Percentiles rank a stretch among this genome's conserved stretches.
Conservation (phyloP, 1,140 invertebrate genomes). For the Neoseiulus cucumeris region DNA sequence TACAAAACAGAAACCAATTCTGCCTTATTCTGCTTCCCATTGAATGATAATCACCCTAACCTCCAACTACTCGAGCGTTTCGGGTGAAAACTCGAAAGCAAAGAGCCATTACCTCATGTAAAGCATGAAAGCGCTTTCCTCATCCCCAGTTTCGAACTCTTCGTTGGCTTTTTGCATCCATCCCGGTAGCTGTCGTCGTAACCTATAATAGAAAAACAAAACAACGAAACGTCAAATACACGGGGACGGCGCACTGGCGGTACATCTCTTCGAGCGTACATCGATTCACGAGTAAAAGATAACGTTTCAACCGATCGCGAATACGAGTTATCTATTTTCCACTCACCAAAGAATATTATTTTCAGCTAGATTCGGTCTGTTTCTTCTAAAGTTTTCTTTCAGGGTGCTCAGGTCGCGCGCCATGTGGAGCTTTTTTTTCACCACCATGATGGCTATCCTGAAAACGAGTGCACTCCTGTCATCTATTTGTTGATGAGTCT, state of each 20-base stretch:
- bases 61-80: not conserved
- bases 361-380: not conserved
- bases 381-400: not conserved
- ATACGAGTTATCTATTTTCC: too few relatives aligned
- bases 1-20: too few relatives aligned
- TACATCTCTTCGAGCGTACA: too few relatives aligned
- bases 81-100: not conserved
- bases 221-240: too few relatives aligned
- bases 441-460: not conserved
- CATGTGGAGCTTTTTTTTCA: not conserved
- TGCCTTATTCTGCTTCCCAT: not conserved
- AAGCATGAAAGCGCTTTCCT: not conserved
- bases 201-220: not conserved
- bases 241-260: too few relatives aligned
- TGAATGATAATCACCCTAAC: not conserved
- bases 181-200: not conserved
- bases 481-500: too few relatives aligned
- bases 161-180: not conserved
- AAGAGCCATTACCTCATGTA: not conserved
- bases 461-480: not conserved
- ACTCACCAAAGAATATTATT: too few relatives aligned
- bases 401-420: not conserved
- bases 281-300: too few relatives aligned
- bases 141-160: not conserved
- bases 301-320: too few relatives aligned